These are phyloP conservation scores for Nothura maculosa DNA, from an alignment of 2,797 vertebrate genomes.

Conservation along the genomic window DNA sequence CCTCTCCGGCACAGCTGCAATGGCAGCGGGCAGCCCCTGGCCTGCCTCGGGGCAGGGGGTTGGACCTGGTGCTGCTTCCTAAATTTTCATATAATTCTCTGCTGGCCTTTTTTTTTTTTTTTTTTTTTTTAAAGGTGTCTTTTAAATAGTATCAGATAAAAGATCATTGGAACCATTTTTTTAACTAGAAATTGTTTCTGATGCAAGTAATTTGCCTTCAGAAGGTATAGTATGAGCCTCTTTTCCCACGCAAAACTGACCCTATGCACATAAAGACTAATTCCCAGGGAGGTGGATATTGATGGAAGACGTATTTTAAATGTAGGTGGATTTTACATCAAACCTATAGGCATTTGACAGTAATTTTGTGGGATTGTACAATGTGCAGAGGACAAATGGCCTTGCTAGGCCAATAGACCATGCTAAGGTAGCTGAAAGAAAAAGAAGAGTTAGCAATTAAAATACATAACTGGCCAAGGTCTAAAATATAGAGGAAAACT, in stretches of 20 bases:
- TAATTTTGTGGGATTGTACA: neutral
- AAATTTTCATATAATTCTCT: neutral
- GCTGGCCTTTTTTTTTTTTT: too few species aligned
- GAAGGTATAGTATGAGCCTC: neutral
- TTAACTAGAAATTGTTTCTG: neutral
- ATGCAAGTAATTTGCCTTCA: neutral
- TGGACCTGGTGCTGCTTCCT: neutral
- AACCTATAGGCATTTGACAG: neutral
- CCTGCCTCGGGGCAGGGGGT: too few species aligned
- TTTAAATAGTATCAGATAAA: neutral
- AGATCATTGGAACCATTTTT: neutral
- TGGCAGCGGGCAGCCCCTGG: neutral
- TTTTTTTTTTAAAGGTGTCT: too few species aligned
- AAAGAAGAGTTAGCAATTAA: neutral
- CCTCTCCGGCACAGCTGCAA: neutral
- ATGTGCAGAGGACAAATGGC: neutral
- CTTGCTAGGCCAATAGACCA: neutral
- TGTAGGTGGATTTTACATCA: neutral
- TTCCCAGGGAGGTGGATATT: neutral
- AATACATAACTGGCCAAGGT: conserved; percentile 12
- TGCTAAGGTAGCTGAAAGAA: neutral
- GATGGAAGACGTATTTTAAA: neutral
- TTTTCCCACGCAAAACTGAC: neutral
- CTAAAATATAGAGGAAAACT: neutral
- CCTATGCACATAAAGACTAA: neutral